Percentiles rank a stretch among this genome's conserved stretches.
These are phyloP conservation scores for Macroramphosus scolopax DNA, from an alignment of 2,797 vertebrate genomes.

Conservation along the genomic window DNA sequence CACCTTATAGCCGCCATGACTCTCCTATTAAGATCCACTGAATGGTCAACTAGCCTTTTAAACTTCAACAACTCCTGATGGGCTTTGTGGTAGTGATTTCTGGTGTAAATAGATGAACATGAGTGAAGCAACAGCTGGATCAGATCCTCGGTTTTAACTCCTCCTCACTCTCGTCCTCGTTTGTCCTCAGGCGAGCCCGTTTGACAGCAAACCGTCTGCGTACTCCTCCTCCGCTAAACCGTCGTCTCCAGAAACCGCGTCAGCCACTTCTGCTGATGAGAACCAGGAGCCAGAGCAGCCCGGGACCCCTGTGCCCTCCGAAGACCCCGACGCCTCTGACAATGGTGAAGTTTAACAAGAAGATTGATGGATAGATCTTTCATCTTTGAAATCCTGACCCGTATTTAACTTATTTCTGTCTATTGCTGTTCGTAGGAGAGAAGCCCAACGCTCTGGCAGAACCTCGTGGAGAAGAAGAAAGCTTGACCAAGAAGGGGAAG, in stretches of 20 bases:
- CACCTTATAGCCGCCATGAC: no score
- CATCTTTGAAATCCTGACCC: not conserved
- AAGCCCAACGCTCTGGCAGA: conserved; percentile 80
- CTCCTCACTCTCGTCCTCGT: not conserved
- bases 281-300: conserved; percentile 85
- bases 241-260: conserved; percentile 82
- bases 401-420: rapidly evolving
- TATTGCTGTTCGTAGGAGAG: conserved; percentile 51
- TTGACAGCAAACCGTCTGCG: conserved; percentile 81
- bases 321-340: conserved; percentile 87
- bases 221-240: conserved; percentile 81
- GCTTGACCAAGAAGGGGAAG: conserved; percentile 87
- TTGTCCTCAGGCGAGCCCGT: conserved; percentile 81
- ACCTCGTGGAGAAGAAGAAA: conserved; percentile 80
- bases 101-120: not conserved
- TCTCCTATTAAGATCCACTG: no score
- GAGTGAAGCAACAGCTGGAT: not conserved
- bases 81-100: not conserved
- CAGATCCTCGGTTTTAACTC: no score
- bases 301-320: conserved; percentile 86
- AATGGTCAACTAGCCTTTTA: not conserved
- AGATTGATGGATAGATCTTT: no score
- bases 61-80: not conserved
- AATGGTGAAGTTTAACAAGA: conserved; percentile 64
- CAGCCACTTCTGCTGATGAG: conserved; percentile 71